phyloP scores from a whole-genome alignment of 2,888 invertebrate genomes.

The Sarcophaga rosellei region DNA sequence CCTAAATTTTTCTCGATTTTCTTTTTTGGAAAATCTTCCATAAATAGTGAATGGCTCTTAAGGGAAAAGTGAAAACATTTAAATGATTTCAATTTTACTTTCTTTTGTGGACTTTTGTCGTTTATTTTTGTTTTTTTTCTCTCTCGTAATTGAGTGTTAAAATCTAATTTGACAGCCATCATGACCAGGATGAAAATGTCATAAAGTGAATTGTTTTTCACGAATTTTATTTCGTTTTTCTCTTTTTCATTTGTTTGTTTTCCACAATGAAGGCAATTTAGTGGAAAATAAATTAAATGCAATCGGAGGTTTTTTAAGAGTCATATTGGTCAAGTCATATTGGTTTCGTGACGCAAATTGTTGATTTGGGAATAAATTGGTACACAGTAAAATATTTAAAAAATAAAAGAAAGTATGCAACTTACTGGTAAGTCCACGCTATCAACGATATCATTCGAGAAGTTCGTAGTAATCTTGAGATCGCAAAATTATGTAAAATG shows the following conservation, averaged over 20 bases:
- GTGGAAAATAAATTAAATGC: slow-evolving; percentile 27
- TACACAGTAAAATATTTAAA: too few relatives aligned
- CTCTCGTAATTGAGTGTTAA: slow-evolving; percentile 39
- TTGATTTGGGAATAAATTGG: too few relatives aligned
- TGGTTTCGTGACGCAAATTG: not conserved
- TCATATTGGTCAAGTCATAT: not conserved
- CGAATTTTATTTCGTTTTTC: slow-evolving; percentile 9
- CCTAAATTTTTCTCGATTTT: not conserved
- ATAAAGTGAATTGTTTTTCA: not conserved
- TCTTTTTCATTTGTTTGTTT: not conserved
- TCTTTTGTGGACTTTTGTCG: not conserved
- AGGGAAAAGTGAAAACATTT: slow-evolving; percentile 7
- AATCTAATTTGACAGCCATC: slow-evolving; percentile 48
- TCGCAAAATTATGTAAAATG: too few relatives aligned
- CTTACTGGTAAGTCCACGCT: too few relatives aligned
- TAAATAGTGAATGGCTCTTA: slow-evolving; percentile 25
- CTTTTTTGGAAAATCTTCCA: not conserved
- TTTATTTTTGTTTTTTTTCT: not conserved
- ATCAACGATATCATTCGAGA: too few relatives aligned
- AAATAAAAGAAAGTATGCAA: too few relatives aligned
- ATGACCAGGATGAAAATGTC: slow-evolving; percentile 38
- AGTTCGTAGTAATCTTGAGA: too few relatives aligned
- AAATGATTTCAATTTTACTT: slow-evolving; percentile 10
- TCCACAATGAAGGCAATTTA: slow-evolving; percentile 17
- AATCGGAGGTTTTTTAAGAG: not conserved